Evolutionary conservation across 2,113 vertebrate species (phyloP).

Genomic region (Xiphias gladius): DNA sequence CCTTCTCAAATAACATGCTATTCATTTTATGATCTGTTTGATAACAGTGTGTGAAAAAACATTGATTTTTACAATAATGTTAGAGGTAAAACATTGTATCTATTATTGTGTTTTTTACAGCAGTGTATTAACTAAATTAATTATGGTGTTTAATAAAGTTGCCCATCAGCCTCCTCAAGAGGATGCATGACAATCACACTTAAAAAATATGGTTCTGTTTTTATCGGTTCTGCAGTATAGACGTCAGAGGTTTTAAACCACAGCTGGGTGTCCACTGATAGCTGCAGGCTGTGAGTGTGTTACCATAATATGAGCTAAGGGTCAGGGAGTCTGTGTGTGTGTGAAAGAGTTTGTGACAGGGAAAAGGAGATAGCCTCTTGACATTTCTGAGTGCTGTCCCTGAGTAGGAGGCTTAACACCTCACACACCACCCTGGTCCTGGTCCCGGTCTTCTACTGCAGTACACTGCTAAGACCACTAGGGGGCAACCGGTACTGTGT

Average conservation of each 20-base stretch:
- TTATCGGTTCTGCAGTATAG: background rate
- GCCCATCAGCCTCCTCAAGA: background rate
- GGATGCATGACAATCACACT: background rate
- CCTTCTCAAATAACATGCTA: background rate
- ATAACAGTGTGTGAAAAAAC: no score
- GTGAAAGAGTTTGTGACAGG: conserved; percentile 17
- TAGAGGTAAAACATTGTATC: no score
- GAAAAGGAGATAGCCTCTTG: conserved; percentile 55
- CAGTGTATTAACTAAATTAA: background rate
- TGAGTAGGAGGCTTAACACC: conserved; percentile 42
- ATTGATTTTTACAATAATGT: no score
- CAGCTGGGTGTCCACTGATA: background rate
- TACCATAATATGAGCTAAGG: background rate
- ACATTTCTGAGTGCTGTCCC: conserved; percentile 55
- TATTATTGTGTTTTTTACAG: background rate
- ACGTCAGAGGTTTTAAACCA: background rate
- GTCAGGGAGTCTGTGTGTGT: conserved; percentile 17
- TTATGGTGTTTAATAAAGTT: background rate
- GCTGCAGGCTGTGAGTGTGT: conserved; percentile 16
- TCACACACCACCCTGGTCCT: conserved; percentile 7
- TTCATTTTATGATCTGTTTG: background rate
- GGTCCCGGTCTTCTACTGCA: conserved; percentile 17
- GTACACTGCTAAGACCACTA: conserved; percentile 13
- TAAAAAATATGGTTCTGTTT: background rate
- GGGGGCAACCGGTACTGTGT: conserved; percentile 67